phyloP scores from a whole-genome alignment of 1,140 invertebrate species.

The Euwallacea fornicatus region DNA sequence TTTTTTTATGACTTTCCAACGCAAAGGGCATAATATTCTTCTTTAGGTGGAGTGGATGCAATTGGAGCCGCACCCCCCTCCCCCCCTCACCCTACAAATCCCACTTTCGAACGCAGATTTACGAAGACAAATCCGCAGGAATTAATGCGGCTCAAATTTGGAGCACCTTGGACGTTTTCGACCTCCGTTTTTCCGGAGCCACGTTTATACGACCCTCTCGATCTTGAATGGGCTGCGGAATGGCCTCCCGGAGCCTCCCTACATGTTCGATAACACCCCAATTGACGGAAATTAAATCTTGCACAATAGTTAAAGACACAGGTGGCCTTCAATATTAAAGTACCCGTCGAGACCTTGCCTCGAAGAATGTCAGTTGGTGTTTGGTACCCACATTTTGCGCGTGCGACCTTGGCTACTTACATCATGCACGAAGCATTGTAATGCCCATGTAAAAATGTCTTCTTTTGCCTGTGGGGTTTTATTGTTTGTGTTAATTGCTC shows the following conservation, averaged over 20 bases:
- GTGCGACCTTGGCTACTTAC: slow-evolving; percentile 9
- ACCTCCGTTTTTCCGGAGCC: too few species aligned
- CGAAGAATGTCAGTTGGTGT: slow-evolving; percentile 19
- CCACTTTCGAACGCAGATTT: too few species aligned
- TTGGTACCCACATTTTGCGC: slow-evolving; percentile 11
- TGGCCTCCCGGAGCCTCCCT: too few species aligned
- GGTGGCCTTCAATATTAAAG: slow-evolving; percentile 9
- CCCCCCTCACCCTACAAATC: too few species aligned
- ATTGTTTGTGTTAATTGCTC: slow-evolving; percentile 15
- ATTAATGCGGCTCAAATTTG: too few species aligned
- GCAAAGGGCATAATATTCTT: slow-evolving; percentile 18
- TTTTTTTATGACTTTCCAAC: slow-evolving; percentile 33
- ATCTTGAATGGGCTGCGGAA: too few species aligned
- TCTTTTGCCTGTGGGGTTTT: background rate
- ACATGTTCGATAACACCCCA: too few species aligned
- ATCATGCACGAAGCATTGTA: slow-evolving; percentile 21
- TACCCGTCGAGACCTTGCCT: slow-evolving; percentile 19
- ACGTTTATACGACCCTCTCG: too few species aligned
- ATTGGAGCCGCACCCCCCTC: background rate
- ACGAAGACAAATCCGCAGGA: too few species aligned
- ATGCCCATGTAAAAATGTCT: slow-evolving; percentile 14
- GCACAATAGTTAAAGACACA: background rate
- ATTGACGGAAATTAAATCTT: too few species aligned
- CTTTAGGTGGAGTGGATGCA: background rate
- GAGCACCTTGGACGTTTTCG: too few species aligned